Evolutionary conservation across 2,797 vertebrate genomes (phyloP), one percentile per base, ranked within the genome.

Genomic region (Sebastes jordani): DNA sequence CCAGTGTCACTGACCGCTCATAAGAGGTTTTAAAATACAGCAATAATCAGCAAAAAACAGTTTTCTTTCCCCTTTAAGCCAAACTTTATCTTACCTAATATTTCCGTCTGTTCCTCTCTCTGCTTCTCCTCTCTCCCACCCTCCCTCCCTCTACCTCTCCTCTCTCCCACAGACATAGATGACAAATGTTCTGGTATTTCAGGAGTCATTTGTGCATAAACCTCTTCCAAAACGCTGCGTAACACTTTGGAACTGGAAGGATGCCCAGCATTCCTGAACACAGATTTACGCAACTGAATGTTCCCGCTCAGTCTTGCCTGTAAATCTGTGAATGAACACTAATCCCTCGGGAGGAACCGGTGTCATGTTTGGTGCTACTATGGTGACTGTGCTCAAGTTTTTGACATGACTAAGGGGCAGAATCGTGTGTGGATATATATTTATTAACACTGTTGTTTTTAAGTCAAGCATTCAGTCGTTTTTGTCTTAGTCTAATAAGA

Each of bases 261-360:
- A 32, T 11, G 27, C 70, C 63, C 8, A 23, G 62, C 14, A 72
- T 84, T 85, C 66, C 65, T 84, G 8, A 71, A 6, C 36, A 1
- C 66, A 38, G 42, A 3, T 29, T 38, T n/a, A 20, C 5, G 1
- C 42, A 34, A 67, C 29, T 4, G 1, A 25, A 5, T 0, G 2
- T 46, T 76, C 54, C 14, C 20, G 3, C 29, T 52, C 63, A 61
- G 52, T 6, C 16, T 13, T 59, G 27, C 11, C 10, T 64, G 62
- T 30, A 63, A 64, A 60, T 38, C 20, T 32, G 14, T 34, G 46
- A 84, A 22, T 56, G 34, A 74, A 22, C 34, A 10, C 38, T 2
- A 4, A 23, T 34, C 27, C 18, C 16, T 54, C 11, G 16, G 16
- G 11, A 54, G 6, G 38, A 16, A 16, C 0, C 2, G 5, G 3